phyloP scores from a whole-genome alignment of 2,888 invertebrate species.

The Philhelius pedissequus region DNA sequence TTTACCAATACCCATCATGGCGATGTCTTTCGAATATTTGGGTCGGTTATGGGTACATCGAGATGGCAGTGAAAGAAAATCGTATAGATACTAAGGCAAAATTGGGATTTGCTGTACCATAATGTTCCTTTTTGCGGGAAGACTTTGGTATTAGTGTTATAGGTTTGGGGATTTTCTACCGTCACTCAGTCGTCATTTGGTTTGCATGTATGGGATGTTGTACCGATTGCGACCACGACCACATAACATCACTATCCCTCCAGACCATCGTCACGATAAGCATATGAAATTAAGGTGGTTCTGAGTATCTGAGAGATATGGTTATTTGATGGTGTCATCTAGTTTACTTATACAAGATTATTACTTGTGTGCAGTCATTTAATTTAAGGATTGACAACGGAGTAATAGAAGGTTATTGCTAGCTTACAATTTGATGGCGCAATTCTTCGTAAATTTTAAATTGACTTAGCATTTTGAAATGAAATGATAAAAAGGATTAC shows the following conservation, averaged over 20 bases:
- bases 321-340: constrained; percentile 56
- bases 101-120: background rate
- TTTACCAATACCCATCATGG: constrained; percentile 7
- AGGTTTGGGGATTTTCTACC: constrained; percentile 25
- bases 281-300: constrained; percentile 48
- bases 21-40: constrained; percentile 42
- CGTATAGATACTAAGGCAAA: background rate
- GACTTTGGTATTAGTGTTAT: background rate
- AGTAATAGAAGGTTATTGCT: constrained; percentile 55
- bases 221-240: too few relatives aligned
- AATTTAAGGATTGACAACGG: constrained; percentile 61
- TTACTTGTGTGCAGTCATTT: constrained; percentile 50
- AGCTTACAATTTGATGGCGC: constrained; percentile 35
- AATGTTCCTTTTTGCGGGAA: background rate
- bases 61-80: background rate
- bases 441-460: constrained; percentile 20
- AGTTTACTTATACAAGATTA: constrained; percentile 45
- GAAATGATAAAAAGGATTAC: background rate
- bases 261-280: constrained; percentile 6
- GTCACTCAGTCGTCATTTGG: background rate
- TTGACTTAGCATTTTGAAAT: constrained; percentile 7
- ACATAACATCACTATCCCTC: constrained; percentile 5
- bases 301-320: constrained; percentile 24
- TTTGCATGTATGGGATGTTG: background rate
- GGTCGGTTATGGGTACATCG: background rate